A percentile compares a stretch with the other conserved stretches of the same genome.
Evolutionary conservation across 1,140 invertebrate genomes (phyloP).

Genomic region (Medauroidea extradentata): DNA sequence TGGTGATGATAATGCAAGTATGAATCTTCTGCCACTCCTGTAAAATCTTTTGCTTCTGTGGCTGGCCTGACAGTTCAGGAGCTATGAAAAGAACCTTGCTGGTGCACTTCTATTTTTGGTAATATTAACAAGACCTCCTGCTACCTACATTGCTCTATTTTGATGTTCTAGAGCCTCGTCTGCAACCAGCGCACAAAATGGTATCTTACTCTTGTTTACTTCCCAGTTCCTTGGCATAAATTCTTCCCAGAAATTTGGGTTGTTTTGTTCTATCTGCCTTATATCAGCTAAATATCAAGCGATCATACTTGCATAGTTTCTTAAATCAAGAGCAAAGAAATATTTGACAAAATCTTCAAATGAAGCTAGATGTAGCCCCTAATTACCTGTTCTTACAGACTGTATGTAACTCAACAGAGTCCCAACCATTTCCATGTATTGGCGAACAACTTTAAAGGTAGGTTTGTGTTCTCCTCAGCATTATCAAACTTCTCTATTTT

Average conservation of each 20-base stretch:
- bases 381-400: conserved; percentile 3
- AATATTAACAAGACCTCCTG: no score
- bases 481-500: conserved; percentile 4
- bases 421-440: conserved; percentile 1
- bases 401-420: background rate
- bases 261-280: background rate
- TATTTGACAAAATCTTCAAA: conserved; percentile 1
- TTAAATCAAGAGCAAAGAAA: conserved; percentile 2
- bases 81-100: no score
- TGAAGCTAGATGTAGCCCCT: background rate
- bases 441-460: background rate
- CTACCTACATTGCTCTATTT: no score
- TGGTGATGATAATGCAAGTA: no score
- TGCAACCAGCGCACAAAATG: conserved; percentile 1
- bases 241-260: conserved; percentile 6
- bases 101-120: no score
- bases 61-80: no score
- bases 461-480: background rate
- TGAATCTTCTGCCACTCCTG: no score
- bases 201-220: conserved; percentile 2
- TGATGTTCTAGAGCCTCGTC: background rate
- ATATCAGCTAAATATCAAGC: background rate
- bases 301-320: background rate
- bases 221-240: background rate
- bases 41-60: no score